Percentiles rank a stretch among this genome's conserved stretches.
phyloP scores from a whole-genome alignment of 1,140 invertebrate genomes.

The Idris sp. region DNA sequence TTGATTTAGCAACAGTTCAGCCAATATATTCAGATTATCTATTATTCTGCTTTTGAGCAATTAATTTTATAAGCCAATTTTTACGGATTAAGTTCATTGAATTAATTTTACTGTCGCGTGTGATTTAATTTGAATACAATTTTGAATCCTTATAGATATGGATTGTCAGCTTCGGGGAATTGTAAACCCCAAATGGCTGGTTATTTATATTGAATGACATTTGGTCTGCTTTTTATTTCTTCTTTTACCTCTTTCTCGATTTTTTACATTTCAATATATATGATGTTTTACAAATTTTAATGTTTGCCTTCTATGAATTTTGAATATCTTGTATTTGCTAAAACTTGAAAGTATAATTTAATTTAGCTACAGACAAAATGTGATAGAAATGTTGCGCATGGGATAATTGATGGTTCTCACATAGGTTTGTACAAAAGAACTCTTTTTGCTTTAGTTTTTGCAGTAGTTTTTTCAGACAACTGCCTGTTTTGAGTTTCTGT shows the following conservation, averaged over 20 bases:
- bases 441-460: conserved; percentile 4
- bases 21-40: conserved; percentile 49
- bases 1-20: conserved; percentile 14
- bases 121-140: conserved; percentile 58
- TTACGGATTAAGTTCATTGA: conserved; percentile 57
- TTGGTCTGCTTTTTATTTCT: conserved; percentile 18
- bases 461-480: no score
- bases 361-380: no score
- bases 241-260: neutral
- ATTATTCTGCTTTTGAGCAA: conserved; percentile 46
- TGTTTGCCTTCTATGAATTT: no score
- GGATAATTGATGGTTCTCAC: conserved; percentile 1
- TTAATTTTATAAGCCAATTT: conserved; percentile 57
- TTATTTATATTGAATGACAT: conserved; percentile 48
- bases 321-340: no score
- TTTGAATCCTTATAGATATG: conserved; percentile 11
- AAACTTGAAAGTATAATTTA: no score
- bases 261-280: no score
- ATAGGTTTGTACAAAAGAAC: no score
- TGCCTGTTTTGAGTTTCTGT: neutral
- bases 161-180: conserved; percentile 41
- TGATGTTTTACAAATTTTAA: neutral
- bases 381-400: no score
- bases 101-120: conserved; percentile 50
- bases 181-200: conserved; percentile 6